Evolutionary conservation across 2,888 invertebrate species (phyloP).

Genomic region (Calephelis perditalis): DNA sequence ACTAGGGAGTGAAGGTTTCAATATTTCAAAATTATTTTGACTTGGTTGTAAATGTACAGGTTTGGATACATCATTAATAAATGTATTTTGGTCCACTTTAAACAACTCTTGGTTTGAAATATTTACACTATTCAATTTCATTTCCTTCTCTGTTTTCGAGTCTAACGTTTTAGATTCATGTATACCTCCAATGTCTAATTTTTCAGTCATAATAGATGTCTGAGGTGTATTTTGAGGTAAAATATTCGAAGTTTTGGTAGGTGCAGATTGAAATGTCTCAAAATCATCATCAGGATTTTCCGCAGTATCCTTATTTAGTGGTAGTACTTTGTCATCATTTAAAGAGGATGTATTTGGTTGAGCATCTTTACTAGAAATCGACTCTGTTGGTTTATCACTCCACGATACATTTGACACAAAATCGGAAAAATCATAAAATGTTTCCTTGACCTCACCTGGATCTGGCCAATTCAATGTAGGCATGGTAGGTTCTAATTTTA

Average conservation of each 20-base stretch:
- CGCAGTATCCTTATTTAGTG: slow-evolving; percentile 14
- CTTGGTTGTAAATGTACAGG: slow-evolving; percentile 35
- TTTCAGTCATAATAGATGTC: neutral
- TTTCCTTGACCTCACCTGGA: slow-evolving; percentile 68
- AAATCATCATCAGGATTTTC: slow-evolving; percentile 55
- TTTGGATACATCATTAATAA: slow-evolving; percentile 4
- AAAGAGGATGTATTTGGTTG: slow-evolving; percentile 17
- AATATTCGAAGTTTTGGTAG: slow-evolving; percentile 32
- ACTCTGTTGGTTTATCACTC: slow-evolving; percentile 35
- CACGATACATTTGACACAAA: slow-evolving; percentile 51
- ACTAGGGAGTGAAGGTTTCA: slow-evolving; percentile 48
- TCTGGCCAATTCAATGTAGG: slow-evolving; percentile 73
- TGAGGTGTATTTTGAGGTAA: neutral
- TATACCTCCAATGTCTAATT: neutral
- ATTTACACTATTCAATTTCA: neutral
- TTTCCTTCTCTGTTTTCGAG: slow-evolving; percentile 1
- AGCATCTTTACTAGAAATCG: slow-evolving; percentile 13
- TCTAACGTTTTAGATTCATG: neutral
- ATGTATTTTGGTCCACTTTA: neutral
- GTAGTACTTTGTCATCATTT: slow-evolving; percentile 14
- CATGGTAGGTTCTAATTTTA: slow-evolving; percentile 58
- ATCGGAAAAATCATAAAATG: slow-evolving; percentile 66
- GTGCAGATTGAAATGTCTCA: slow-evolving; percentile 67
- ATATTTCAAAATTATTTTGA: slow-evolving; percentile 36
- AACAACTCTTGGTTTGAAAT: neutral